Evolutionary conservation across 2,113 vertebrate species (phyloP), one percentile per base, ranked within the genome.

Genomic region (Plotosus lineatus): DNA sequence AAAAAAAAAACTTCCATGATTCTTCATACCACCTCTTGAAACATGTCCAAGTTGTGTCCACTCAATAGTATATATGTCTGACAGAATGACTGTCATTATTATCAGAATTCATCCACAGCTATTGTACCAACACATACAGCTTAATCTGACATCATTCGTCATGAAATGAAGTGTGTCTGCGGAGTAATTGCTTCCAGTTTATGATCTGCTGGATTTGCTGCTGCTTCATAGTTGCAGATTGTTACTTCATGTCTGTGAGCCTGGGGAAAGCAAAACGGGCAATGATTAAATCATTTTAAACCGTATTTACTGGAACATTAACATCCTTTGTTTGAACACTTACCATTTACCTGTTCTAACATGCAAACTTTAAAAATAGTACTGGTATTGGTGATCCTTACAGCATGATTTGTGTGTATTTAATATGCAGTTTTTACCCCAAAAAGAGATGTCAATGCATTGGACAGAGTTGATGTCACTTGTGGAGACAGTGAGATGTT

Each of bases 191-290:
- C 95, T 76, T 95, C 93, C 86, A 96, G 31, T 88, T 91, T 95
- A 91, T 99, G 98, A 88, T 99, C 98, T 1, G 96, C 94, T 0
- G 97, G 98, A 88, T 98, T 99, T 1, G 98, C 97, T 0, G 96
- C 79, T 0, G 96, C 94, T 87, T 99, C 98, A 0, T 99, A 99
- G 90, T 93, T 99, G 89, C 98, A 99, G 93, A 99, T 96, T 8
- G 96, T 98, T 87, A 99, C 96, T 79, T 98, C 94, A 9, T 99
- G 97, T 78, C 96, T 95, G 85, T 95, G 91, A 85, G 96, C 93
- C 98, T 99, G 81, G 33, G 46, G 19, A 2, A 21, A 48, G 6
- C 6, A 38, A 36, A 79, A 8, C 60, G 33, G 53, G 26, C 79
- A 44, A 56, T 7, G 31, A 58, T 51, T 14, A 55, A 33, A 44